These are phyloP conservation scores for Harpalus rubripes DNA, from an alignment of 2,888 invertebrate species.

Conservation along the genomic window DNA sequence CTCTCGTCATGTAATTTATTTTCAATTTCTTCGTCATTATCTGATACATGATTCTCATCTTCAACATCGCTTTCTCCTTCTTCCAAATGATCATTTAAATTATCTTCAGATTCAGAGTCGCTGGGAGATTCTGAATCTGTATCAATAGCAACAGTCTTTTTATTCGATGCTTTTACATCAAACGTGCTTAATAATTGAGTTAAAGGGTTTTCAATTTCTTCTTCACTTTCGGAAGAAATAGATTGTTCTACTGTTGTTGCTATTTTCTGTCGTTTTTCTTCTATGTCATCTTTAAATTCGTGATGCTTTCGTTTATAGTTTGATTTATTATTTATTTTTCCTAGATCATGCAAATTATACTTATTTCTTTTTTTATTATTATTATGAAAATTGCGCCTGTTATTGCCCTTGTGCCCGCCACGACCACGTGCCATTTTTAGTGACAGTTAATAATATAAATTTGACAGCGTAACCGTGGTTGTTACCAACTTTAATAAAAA, in stretches of 20 bases:
- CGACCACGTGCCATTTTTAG: slow-evolving; percentile 65
- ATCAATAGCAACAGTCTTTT: slow-evolving; percentile 57
- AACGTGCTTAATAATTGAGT: slow-evolving; percentile 80
- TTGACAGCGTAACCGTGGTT: slow-evolving; percentile 8
- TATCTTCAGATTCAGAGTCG: slow-evolving; percentile 69
- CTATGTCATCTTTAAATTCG: slow-evolving; percentile 77
- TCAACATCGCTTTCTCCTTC: slow-evolving; percentile 67
- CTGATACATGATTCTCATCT: slow-evolving; percentile 68
- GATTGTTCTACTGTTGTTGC: slow-evolving; percentile 75
- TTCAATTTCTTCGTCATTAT: slow-evolving; percentile 14
- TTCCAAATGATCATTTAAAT: slow-evolving; percentile 69
- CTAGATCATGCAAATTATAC: slow-evolving; percentile 23
- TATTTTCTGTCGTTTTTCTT: slow-evolving; percentile 77
- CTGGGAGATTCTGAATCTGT: slow-evolving; percentile 66
- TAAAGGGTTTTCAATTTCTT: slow-evolving; percentile 79
- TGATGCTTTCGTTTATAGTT: slow-evolving; percentile 77
- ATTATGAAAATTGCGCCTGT: slow-evolving; percentile 34
- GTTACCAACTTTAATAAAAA: slow-evolving; percentile 4
- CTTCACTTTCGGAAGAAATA: slow-evolving; percentile 77
- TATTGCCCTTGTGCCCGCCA: slow-evolving; percentile 45
- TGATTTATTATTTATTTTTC: slow-evolving; percentile 27
- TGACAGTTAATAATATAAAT: slow-evolving; percentile 10
- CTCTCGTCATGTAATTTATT: no score
- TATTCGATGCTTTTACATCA: slow-evolving; percentile 69
- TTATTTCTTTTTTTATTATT: slow-evolving; percentile 48